Conservation (phyloP, 2,113 vertebrate genomes). For the Ameiurus melas region DNA sequence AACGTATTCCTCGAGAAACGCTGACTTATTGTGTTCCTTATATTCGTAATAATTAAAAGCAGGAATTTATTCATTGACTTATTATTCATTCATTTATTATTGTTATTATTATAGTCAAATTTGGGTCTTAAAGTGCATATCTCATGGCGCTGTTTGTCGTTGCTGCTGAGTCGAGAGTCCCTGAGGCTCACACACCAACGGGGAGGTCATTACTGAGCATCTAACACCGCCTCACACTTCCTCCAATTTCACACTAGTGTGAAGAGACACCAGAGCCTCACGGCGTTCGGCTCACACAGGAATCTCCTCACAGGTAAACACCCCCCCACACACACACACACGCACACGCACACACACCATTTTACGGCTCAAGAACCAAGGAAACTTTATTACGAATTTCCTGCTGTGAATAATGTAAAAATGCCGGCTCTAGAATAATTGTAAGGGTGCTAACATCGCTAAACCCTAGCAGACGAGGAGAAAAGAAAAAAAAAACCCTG, state of each 20-base stretch:
- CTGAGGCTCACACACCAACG: conserved; percentile 6
- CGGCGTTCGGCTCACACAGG: background rate
- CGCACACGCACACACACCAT: background rate
- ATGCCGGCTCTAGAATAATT: background rate
- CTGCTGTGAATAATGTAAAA: background rate
- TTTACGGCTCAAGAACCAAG: background rate
- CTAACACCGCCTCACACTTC: conserved; percentile 39
- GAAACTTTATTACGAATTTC: background rate
- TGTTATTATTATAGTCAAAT: background rate
- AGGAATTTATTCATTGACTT: background rate
- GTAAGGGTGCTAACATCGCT: background rate
- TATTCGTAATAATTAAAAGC: background rate
- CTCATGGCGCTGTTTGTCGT: background rate
- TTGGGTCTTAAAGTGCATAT: background rate
- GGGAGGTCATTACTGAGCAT: conserved; percentile 45
- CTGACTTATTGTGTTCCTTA: background rate
- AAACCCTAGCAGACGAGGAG: background rate
- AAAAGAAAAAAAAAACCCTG: background rate
- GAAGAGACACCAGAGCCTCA: conserved; percentile 37
- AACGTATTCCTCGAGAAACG: background rate
- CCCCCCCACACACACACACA: background rate
- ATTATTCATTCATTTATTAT: background rate
- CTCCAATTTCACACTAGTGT: conserved; percentile 53
- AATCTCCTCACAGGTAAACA: background rate
- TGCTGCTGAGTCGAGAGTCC: background rate